A percentile compares a stretch with the other conserved stretches of the same genome.
Evolutionary conservation across 2,797 vertebrate genomes (phyloP).

Genomic region (Acipenser ruthenus): DNA sequence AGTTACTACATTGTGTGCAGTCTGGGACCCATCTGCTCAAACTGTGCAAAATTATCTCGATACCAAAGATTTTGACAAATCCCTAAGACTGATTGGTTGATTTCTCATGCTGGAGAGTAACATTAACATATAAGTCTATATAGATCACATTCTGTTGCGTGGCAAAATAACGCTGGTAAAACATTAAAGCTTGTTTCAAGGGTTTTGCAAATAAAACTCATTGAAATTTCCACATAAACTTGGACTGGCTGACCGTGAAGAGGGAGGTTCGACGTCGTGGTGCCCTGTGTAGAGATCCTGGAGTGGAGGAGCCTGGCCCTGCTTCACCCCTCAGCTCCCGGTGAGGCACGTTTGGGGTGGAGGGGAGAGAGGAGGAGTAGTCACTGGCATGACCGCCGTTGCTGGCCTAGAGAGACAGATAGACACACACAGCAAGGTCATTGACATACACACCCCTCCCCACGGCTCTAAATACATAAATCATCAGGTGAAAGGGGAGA

Average conservation of each 20-base stretch:
- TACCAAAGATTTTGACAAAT: background rate
- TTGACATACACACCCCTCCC: too few species aligned
- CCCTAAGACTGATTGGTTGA: too few species aligned
- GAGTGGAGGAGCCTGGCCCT: slow-evolving; percentile 61
- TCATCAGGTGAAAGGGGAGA: background rate
- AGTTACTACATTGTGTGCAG: too few species aligned
- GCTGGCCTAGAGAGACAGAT: slow-evolving; percentile 59
- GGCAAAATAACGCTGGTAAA: too few species aligned
- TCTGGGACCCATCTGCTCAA: background rate
- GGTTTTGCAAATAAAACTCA: too few species aligned
- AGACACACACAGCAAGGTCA: too few species aligned
- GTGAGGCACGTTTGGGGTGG: slow-evolving; percentile 85
- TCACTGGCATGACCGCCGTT: slow-evolving; percentile 80
- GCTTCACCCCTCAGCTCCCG: slow-evolving; percentile 73
- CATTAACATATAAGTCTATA: too few species aligned
- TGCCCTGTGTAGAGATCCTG: slow-evolving; percentile 68
- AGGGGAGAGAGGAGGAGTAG: slow-evolving; percentile 84
- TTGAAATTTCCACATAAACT: too few species aligned
- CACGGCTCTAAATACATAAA: too few species aligned
- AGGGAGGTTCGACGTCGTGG: slow-evolving; percentile 84
- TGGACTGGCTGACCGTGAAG: slow-evolving; percentile 71
- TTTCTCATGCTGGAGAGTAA: too few species aligned
- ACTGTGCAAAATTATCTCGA: slow-evolving; percentile 14
- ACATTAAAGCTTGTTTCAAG: too few species aligned
- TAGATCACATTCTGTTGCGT: too few species aligned